These are phyloP conservation scores for Axis porcinus DNA, from an alignment of 2,113 vertebrate genomes.

Conservation along the genomic window DNA sequence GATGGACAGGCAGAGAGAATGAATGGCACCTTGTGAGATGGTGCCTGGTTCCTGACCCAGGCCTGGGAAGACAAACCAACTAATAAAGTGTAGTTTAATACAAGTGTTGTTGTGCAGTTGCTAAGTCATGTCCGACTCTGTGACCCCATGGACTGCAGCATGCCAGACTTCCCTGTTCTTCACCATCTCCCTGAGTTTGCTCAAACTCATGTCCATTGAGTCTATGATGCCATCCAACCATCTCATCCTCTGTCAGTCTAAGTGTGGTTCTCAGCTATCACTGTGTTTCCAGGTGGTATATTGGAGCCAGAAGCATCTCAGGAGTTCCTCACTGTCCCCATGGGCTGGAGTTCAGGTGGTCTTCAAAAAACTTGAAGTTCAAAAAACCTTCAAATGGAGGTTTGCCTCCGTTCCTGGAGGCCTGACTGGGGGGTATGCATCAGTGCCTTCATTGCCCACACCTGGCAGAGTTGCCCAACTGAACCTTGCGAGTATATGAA, in stretches of 20 bases:
- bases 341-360: neutral
- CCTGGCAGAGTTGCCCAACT: neutral
- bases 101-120: neutral
- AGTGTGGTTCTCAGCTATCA: neutral
- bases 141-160: neutral
- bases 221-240: neutral
- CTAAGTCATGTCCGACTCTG: neutral
- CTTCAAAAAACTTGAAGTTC: neutral
- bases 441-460: neutral
- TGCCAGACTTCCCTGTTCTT: neutral
- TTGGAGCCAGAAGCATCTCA: neutral
- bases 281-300: neutral
- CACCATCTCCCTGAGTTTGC: neutral
- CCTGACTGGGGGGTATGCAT: rapidly evolving
- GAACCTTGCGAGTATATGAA: neutral
- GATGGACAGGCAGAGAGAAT: neutral
- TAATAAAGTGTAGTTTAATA: slow-evolving; percentile 53
- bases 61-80: neutral
- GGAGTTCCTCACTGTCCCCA: neutral
- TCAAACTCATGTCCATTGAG: neutral
- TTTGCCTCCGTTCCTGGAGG: neutral
- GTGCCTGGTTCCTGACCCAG: neutral
- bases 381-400: neutral
- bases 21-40: neutral
- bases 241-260: neutral